Conservation (phyloP, 2,888 invertebrate species). For the Mimumesa dahlbomi region DNA sequence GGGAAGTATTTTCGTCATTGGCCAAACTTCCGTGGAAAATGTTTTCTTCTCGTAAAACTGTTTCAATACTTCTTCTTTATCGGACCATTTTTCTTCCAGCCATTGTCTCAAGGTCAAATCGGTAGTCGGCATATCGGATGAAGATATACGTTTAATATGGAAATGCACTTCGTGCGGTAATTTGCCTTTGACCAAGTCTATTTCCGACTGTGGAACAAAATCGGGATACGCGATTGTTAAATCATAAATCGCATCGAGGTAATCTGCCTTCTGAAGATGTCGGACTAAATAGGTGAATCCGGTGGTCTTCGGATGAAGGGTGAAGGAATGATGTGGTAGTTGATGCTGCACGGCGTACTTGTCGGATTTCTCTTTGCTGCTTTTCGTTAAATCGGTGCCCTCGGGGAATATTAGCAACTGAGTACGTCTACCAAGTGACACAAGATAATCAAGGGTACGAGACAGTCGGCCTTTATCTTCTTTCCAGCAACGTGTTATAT, state of each 20-base stretch:
- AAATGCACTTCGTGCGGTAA: constrained; percentile 90
- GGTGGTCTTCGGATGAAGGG: constrained; percentile 92
- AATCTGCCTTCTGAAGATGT: constrained; percentile 83
- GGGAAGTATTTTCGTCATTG: constrained; percentile 76
- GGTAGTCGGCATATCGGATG: constrained; percentile 83
- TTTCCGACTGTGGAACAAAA: constrained; percentile 88
- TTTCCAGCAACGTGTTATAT: constrained; percentile 91
- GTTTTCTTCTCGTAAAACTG: constrained; percentile 83
- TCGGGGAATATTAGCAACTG: constrained; percentile 93
- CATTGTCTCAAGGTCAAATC: constrained; percentile 84
- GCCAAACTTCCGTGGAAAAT: constrained; percentile 78
- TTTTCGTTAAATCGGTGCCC: constrained; percentile 90
- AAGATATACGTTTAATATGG: constrained; percentile 86
- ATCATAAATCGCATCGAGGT: constrained; percentile 90
- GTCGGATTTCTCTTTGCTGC: constrained; percentile 86
- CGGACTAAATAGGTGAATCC: constrained; percentile 86
- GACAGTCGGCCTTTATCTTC: constrained; percentile 86
- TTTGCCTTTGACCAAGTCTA: constrained; percentile 86
- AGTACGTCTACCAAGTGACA: constrained; percentile 84
- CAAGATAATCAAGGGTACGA: constrained; percentile 88
- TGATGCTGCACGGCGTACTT: constrained; percentile 86
- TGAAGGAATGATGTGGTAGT: constrained; percentile 87
- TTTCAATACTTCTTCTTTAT: constrained; percentile 84
- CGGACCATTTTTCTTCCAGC: constrained; percentile 85
- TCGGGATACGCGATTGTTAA: constrained; percentile 92